phyloP scores from a whole-genome alignment of 2,113 vertebrate species.

The Psittacara wagleri region DNA sequence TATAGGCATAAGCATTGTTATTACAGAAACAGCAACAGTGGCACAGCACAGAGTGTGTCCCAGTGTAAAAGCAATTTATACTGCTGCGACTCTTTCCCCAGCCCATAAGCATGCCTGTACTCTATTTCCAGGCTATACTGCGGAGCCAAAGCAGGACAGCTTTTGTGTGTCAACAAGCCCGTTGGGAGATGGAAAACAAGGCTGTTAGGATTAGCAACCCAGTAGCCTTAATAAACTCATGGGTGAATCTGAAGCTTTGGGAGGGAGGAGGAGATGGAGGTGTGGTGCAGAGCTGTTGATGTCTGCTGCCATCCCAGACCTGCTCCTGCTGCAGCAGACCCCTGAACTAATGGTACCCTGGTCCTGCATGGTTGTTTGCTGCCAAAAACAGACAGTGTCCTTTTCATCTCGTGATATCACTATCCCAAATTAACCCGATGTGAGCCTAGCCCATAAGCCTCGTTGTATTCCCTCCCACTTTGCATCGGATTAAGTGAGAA shows the following conservation, averaged over 20 bases:
- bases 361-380: neutral
- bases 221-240: neutral
- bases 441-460: neutral
- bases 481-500: rapidly evolving
- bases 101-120: neutral
- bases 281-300: neutral
- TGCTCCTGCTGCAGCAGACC: neutral
- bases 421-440: neutral
- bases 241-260: neutral
- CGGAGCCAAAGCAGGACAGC: neutral
- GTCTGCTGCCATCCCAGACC: neutral
- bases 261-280: neutral
- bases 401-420: neutral
- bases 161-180: slow-evolving; percentile 12
- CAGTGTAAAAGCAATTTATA: neutral
- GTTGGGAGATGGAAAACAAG: neutral
- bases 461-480: neutral
- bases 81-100: neutral
- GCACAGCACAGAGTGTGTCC: neutral
- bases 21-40: neutral
- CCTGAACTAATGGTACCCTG: rapidly evolving
- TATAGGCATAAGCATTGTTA: neutral
- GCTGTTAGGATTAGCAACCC: neutral
- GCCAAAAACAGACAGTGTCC: neutral
- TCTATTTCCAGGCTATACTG: neutral